Conservation (phyloP, 2,888 invertebrate species). For the Gymnoscelis rufifasciata region DNA sequence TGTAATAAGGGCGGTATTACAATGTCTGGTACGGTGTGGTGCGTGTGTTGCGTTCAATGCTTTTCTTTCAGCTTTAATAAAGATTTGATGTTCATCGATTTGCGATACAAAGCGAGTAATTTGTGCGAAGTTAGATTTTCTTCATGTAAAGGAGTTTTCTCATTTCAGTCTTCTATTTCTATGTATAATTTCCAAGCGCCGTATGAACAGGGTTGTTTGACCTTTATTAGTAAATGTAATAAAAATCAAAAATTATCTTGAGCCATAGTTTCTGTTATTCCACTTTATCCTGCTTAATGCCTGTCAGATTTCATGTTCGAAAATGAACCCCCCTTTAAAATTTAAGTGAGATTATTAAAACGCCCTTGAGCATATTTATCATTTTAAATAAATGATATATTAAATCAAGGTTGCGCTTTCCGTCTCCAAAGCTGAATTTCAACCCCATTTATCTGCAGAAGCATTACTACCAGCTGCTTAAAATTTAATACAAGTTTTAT, state of each 20-base stretch:
- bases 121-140: conserved; percentile 22
- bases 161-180: neutral
- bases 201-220: too few relatives aligned
- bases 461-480: conserved; percentile 37
- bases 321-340: too few relatives aligned
- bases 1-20: conserved; percentile 24
- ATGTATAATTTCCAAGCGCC: too few relatives aligned
- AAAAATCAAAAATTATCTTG: too few relatives aligned
- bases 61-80: conserved; percentile 36
- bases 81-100: conserved; percentile 30
- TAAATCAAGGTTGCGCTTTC: neutral
- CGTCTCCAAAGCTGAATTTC: conserved; percentile 4
- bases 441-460: conserved; percentile 11
- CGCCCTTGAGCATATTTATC: too few relatives aligned
- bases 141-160: too few relatives aligned
- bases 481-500: conserved; percentile 42
- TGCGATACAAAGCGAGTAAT: conserved; percentile 26
- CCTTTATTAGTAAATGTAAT: too few relatives aligned
- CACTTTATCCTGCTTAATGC: too few relatives aligned
- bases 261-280: too few relatives aligned
- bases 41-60: conserved; percentile 31
- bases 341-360: too few relatives aligned
- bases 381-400: neutral
- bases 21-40: conserved; percentile 20
- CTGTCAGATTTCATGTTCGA: too few relatives aligned